Evolutionary conservation across 2,888 invertebrate species (phyloP).

Genomic region (Lepas anatifera): DNA sequence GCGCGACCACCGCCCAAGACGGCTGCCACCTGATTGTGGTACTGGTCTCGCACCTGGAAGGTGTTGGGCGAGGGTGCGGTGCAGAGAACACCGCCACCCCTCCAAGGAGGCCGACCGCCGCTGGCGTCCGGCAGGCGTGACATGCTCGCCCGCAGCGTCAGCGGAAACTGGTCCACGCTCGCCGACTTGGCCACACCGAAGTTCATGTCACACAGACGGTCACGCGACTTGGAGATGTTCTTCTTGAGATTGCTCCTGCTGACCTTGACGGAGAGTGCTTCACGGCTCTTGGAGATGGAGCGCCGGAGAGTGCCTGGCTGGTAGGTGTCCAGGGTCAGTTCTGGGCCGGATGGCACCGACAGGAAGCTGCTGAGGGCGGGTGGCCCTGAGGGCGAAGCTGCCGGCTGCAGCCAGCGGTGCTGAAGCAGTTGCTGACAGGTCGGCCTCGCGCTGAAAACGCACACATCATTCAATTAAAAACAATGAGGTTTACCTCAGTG

Average conservation of each 20-base stretch:
- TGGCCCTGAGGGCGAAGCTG: neutral
- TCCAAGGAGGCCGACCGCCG: neutral
- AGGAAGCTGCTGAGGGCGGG: neutral
- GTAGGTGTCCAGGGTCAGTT: no score
- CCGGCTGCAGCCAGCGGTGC: neutral
- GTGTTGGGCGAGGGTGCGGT: neutral
- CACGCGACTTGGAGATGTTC: constrained; percentile 30
- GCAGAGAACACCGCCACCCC: neutral
- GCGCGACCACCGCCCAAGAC: neutral
- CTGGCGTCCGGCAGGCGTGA: neutral
- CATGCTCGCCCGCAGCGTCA: neutral
- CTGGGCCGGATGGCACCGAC: neutral
- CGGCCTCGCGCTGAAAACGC: neutral
- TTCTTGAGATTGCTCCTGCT: constrained; percentile 29
- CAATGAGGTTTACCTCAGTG: no score
- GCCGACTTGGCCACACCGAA: constrained; percentile 31
- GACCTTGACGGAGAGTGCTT: constrained; percentile 40
- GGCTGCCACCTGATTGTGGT: neutral
- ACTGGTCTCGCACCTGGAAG: neutral
- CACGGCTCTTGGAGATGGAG: constrained; percentile 41
- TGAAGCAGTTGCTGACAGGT: neutral
- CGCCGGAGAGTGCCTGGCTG: neutral
- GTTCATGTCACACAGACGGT: constrained; percentile 30
- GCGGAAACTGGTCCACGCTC: constrained; percentile 20
- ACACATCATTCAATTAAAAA: no score